Conservation (phyloP, 2,797 vertebrate species). For the Mormyrops boulengeri region DNA sequence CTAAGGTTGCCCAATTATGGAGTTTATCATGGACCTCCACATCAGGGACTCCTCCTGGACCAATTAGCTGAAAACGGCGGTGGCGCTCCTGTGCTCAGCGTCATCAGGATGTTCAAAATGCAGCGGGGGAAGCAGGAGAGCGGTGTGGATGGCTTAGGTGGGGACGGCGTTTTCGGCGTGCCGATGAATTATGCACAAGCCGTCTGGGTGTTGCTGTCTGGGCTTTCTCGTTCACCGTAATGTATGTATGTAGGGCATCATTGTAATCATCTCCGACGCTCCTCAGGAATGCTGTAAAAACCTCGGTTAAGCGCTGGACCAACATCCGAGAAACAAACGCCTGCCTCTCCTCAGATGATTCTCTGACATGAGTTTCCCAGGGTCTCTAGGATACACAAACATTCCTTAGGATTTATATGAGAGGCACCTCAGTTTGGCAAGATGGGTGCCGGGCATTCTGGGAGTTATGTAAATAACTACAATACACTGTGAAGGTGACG, state of each 20-base stretch:
- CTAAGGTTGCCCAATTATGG: neutral
- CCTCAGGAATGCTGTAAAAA: neutral
- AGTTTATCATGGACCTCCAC: neutral
- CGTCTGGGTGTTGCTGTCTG: neutral
- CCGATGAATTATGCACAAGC: neutral
- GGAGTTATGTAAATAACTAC: neutral
- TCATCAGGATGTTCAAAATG: neutral
- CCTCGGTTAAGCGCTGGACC: neutral
- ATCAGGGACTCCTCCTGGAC: neutral
- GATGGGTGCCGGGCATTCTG: neutral
- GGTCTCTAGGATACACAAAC: neutral
- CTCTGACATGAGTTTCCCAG: neutral
- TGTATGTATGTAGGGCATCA: slow-evolving; percentile 21
- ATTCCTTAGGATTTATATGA: neutral
- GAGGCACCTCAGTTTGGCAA: neutral
- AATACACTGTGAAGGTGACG: neutral
- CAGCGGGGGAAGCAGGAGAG: neutral
- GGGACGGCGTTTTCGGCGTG: neutral
- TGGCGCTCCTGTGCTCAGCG: neutral
- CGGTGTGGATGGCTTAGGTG: neutral
- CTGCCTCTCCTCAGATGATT: neutral
- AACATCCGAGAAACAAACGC: slow-evolving; percentile 4
- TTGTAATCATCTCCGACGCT: neutral
- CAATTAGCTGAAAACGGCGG: neutral
- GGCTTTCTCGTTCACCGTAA: neutral